These are phyloP conservation scores for Cyphomyrmex costatus DNA, from an alignment of 1,140 invertebrate genomes.

Conservation along the genomic window DNA sequence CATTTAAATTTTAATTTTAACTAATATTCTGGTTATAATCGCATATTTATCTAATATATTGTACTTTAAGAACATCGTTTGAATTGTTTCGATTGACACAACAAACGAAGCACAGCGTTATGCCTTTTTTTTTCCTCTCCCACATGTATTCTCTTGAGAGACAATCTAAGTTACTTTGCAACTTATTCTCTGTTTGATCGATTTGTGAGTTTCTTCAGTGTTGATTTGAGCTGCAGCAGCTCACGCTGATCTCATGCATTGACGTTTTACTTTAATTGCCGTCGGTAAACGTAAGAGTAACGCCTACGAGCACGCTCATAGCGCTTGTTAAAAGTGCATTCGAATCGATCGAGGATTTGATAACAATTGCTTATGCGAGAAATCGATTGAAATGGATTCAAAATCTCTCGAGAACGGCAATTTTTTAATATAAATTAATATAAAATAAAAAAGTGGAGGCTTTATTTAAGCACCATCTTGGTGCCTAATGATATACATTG, in stretches of 20 bases:
- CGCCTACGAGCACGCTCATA: conserved; percentile 6
- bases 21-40: not conserved
- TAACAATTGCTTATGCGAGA: conserved; percentile 43
- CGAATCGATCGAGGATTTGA: conserved; percentile 8
- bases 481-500: too few relatives aligned
- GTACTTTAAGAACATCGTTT: too few relatives aligned
- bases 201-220: conserved; percentile 18
- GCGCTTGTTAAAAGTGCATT: conserved; percentile 26
- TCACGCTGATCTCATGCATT: not conserved
- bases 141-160: not conserved
- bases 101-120: not conserved
- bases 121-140: not conserved
- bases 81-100: not conserved
- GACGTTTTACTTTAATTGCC: conserved; percentile 43
- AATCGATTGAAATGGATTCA: not conserved
- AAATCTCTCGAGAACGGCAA: conserved; percentile 15
- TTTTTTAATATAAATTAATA: not conserved
- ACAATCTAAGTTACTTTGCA: not conserved
- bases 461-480: too few relatives aligned
- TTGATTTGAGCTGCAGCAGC: not conserved
- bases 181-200: not conserved
- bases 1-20: not conserved
- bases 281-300: conserved; percentile 16
- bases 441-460: too few relatives aligned
- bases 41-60: not conserved